phyloP scores from a whole-genome alignment of 64 coral and sea anemone species.

The Pocillopora damicornis region DNA sequence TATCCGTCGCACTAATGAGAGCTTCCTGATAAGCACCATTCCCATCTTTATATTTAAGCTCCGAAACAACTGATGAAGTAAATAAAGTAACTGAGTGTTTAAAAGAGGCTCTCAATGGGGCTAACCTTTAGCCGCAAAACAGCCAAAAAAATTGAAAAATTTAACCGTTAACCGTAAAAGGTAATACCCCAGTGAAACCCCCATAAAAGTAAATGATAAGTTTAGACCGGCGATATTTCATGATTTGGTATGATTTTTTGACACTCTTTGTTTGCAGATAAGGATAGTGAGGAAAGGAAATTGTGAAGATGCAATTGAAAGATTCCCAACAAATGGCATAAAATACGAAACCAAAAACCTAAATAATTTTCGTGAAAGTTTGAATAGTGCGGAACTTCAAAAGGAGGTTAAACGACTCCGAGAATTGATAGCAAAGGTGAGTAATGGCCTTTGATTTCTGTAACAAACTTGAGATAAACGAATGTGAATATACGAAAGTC shows the following conservation, averaged over 20 bases:
- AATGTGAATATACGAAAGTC: not conserved
- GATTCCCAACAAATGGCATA: conserved; percentile 15
- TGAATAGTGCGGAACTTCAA: not conserved
- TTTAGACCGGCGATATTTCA: not conserved
- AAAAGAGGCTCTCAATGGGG: too few relatives aligned
- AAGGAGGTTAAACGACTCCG: not conserved
- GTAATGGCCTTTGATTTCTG: not conserved
- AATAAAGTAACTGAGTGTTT: too few relatives aligned
- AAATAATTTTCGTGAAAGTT: not conserved
- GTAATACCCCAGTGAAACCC: too few relatives aligned
- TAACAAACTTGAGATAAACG: too few relatives aligned
- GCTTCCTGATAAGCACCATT: too few relatives aligned
- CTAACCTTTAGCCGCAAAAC: too few relatives aligned
- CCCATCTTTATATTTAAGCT: too few relatives aligned
- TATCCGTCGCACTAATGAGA: too few relatives aligned
- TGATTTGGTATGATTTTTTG: not conserved
- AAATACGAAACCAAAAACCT: not conserved
- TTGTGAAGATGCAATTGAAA: not conserved
- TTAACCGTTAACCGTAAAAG: too few relatives aligned
- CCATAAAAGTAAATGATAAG: not conserved
- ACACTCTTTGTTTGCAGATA: not conserved
- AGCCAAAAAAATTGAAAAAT: too few relatives aligned
- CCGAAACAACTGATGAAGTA: too few relatives aligned
- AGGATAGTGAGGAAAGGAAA: conserved; percentile 1
- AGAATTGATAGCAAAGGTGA: conserved; percentile 6